Base-by-base conservation (phyloP, 1,140 invertebrate genomes). In the Dreissena rostriformis region DNA sequence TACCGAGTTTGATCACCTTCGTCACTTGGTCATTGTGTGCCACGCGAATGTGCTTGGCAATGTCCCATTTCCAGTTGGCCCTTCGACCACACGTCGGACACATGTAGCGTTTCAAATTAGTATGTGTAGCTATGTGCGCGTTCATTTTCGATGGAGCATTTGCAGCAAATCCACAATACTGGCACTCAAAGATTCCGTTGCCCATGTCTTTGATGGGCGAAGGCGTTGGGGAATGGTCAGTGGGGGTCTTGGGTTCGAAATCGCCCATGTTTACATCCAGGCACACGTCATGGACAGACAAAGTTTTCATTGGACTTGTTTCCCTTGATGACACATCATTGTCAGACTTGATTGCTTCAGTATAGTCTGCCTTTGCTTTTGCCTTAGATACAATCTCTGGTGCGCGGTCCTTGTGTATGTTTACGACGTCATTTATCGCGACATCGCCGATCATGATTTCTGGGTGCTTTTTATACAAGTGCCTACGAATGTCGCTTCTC, bases 401-500 rank as follows among this genome's bases (percentile, higher is more conserved):
- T 4, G 75, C 52, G 61, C 79, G 81, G 28, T 81, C 82, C 12
- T 81, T 51, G 29, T 68, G 63, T n/a, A 84, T 82, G 1, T 71
- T 88, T 6, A 88, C 87, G 14, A 88, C 88, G 79, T 83, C 86
- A 53, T 89, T 84, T 49, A 88, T 29, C 14, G 78, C 57, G 0
- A 84, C 74, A 6, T 84, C 89, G 49, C 86, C 84, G 0, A 72
- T 71, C 67, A 91, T 87, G 11, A 88, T 72, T 26, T 84, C 86
- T 28, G 88, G 86, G 90, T 94, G 94, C 87, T 94, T 90, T 49
- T 93, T 92, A 75, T 93, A 91, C 65, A 94, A 85, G 76, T 94
- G 94, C 11, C 93, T 87, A 39, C 93, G 91, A 24, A 94, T 92
- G 63, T 94, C 94, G 8, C 93, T 93, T 83, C 94, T 94, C 92